Evolutionary conservation across 2,113 vertebrate species (phyloP).

Genomic region (Oenanthe oenanthe): DNA sequence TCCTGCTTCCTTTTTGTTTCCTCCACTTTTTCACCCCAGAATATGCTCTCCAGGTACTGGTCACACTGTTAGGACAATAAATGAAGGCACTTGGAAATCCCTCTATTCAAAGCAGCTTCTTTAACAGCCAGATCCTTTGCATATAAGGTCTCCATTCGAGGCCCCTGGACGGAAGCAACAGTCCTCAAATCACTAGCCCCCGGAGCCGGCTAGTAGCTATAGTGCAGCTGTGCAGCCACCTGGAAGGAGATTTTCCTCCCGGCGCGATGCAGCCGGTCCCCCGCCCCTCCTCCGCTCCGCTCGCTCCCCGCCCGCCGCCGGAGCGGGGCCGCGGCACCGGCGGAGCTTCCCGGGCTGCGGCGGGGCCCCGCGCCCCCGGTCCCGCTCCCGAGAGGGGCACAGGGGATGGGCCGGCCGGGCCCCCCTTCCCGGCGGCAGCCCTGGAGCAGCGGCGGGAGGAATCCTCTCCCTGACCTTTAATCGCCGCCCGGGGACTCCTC

Average conservation of each 20-base stretch:
- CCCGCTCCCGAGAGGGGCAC: neutral
- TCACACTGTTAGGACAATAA: neutral
- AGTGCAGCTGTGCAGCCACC: conserved; percentile 15
- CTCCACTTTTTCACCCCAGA: neutral
- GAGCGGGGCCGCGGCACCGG: neutral
- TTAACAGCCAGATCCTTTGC: neutral
- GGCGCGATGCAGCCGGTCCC: neutral
- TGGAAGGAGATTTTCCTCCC: conserved; percentile 17
- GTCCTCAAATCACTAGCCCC: neutral
- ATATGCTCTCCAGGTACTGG: neutral
- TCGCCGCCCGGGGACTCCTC: neutral
- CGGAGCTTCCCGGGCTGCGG: neutral
- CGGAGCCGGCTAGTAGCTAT: neutral
- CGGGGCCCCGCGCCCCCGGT: neutral
- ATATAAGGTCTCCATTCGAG: neutral
- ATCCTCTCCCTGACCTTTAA: neutral
- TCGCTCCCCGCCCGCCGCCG: conserved; percentile 5
- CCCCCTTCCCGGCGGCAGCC: neutral
- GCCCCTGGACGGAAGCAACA: neutral
- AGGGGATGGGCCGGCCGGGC: neutral
- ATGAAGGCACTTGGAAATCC: neutral
- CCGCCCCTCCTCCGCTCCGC: neutral
- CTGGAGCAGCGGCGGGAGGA: neutral
- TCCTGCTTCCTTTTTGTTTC: neutral
- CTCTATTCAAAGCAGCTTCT: neutral